These are phyloP conservation scores for Callaeas wilsoni DNA, from an alignment of 2,113 vertebrate species.

Conservation along the genomic window DNA sequence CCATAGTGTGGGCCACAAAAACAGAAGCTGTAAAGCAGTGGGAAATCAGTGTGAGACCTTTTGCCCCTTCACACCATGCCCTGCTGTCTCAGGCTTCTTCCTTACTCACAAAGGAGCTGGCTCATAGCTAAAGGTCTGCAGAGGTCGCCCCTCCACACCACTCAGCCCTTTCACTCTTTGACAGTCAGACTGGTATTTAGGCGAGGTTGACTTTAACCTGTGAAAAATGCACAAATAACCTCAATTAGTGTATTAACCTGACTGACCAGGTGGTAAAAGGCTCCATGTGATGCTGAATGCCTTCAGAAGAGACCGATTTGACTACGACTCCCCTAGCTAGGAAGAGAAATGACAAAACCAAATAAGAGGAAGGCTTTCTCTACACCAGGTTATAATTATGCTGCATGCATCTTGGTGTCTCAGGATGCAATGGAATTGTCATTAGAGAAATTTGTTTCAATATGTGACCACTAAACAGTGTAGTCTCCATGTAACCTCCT, in stretches of 20 bases:
- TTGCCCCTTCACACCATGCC: background rate
- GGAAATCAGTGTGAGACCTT: background rate
- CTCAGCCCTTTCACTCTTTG: background rate
- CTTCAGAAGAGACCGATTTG: background rate
- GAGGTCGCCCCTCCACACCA: background rate
- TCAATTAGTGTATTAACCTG: background rate
- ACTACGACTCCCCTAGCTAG: background rate
- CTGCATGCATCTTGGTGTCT: background rate
- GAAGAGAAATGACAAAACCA: background rate
- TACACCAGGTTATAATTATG: background rate
- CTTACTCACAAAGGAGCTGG: background rate
- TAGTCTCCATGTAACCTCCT: background rate
- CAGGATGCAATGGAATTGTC: background rate
- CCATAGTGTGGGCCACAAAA: background rate
- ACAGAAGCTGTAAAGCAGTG: background rate
- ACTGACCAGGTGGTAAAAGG: background rate
- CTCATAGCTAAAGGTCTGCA: background rate
- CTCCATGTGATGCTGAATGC: background rate
- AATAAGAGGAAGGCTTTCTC: background rate
- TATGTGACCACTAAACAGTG: rapidly evolving
- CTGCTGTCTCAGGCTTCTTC: background rate
- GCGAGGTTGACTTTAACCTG: background rate
- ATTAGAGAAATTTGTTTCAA: background rate
- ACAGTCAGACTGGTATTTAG: background rate
- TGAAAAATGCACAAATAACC: background rate